Evolutionary conservation across 2,113 vertebrate genomes (phyloP).

Genomic region (Orientallactaga bullata): DNA sequence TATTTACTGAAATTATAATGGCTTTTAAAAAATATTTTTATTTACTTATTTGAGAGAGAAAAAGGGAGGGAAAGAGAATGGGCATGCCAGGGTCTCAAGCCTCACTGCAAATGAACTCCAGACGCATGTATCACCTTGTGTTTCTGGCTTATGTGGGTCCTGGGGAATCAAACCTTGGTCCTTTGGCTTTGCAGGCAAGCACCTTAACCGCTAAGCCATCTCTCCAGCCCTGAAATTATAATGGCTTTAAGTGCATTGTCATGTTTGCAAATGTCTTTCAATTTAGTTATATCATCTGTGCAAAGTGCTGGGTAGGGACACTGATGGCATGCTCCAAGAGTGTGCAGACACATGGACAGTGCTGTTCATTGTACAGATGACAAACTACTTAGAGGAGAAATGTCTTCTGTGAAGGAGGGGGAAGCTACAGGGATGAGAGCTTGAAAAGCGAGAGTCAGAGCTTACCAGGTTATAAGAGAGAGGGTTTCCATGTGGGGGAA

Average conservation of each 20-base stretch:
- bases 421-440: neutral
- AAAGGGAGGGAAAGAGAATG: too few species aligned
- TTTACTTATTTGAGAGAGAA: too few species aligned
- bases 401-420: neutral
- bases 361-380: neutral
- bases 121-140: too few species aligned
- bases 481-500: neutral
- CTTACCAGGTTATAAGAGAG: neutral
- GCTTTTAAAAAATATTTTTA: neutral
- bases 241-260: neutral
- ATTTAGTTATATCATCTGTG: neutral
- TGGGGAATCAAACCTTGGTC: too few species aligned
- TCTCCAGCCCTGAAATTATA: neutral
- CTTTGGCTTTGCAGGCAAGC: too few species aligned
- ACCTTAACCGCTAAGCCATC: too few species aligned
- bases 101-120: too few species aligned
- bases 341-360: neutral
- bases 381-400: neutral
- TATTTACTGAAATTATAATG: conserved; percentile 43
- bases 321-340: neutral
- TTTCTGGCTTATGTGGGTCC: too few species aligned
- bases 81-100: too few species aligned
- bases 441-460: neutral
- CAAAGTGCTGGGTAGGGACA: neutral
- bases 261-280: neutral